Evolutionary conservation across 2,113 vertebrate genomes (phyloP).

Genomic region (Sclerurus mexicanus): DNA sequence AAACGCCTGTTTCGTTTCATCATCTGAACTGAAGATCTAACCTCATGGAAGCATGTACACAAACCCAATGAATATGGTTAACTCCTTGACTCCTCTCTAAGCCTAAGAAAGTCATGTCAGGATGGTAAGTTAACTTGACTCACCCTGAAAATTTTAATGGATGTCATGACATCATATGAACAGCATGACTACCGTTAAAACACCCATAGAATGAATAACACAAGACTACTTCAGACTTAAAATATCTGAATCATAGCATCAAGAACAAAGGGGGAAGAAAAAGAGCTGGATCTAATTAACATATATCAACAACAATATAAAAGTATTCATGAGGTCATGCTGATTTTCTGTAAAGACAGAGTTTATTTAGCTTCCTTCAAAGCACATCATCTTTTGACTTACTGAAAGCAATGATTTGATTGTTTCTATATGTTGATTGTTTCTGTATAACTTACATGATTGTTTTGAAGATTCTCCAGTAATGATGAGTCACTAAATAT

Average conservation of each 20-base stretch:
- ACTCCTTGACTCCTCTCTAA: background rate
- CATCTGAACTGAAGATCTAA: background rate
- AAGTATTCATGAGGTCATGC: background rate
- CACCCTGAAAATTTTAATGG: background rate
- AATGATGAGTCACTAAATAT: conserved; percentile 89
- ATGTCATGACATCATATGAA: background rate
- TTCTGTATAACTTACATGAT: conserved; percentile 87
- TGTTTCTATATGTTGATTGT: background rate
- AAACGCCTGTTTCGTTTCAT: background rate
- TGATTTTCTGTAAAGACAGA: background rate
- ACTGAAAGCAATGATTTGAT: background rate
- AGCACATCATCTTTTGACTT: background rate
- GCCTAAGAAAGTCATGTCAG: background rate
- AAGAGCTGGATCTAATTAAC: background rate
- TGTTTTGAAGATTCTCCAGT: conserved; percentile 95
- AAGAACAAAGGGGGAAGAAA: background rate
- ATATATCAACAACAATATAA: background rate
- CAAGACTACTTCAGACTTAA: background rate
- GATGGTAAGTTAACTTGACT: background rate
- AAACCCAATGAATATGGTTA: accelerated
- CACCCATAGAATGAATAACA: background rate
- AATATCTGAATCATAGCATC: background rate
- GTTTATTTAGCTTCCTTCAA: background rate
- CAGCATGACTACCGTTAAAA: background rate
- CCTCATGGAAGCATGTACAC: background rate